phyloP scores from a whole-genome alignment of 2,797 vertebrate genomes.

The Apogon hyalosoma region DNA sequence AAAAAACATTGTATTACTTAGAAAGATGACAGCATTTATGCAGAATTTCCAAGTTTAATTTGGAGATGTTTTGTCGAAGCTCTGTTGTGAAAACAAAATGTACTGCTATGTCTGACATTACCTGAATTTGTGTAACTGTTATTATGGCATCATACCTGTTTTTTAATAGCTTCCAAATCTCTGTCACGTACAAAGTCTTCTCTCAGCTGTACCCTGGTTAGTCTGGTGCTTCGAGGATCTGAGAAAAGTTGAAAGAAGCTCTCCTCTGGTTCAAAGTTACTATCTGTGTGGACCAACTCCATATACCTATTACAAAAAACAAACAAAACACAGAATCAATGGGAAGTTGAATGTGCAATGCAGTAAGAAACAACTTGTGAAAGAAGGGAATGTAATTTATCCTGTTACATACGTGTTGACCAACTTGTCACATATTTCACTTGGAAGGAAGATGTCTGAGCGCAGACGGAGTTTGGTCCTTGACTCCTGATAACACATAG shows the following conservation, averaged over 20 bases:
- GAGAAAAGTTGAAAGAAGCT: conserved; percentile 97
- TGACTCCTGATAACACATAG: conserved; percentile 93
- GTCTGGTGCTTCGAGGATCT: conserved; percentile 93
- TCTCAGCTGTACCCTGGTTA: conserved; percentile 92
- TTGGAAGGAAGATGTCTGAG: conserved; percentile 95
- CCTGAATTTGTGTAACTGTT: neutral
- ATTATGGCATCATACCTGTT: conserved; percentile 84
- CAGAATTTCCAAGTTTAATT: neutral
- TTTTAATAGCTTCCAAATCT: conserved; percentile 94
- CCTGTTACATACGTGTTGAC: conserved; percentile 89
- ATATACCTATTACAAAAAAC: conserved; percentile 86
- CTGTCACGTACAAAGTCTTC: conserved; percentile 93
- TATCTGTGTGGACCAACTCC: conserved; percentile 94
- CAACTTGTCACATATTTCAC: conserved; percentile 96
- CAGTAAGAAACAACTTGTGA: neutral
- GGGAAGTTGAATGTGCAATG: neutral
- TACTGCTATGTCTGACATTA: neutral
- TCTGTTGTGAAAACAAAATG: neutral
- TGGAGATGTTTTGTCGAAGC: neutral
- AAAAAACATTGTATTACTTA: too few relatives aligned
- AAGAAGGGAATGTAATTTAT: neutral
- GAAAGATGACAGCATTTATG: neutral
- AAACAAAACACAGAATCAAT: neutral
- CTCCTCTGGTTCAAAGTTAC: conserved; percentile 91
- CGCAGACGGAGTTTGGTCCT: conserved; percentile 90